Evolutionary conservation across 2,113 vertebrate genomes (phyloP), one percentile per base, ranked within the genome.

Genomic region (Cynopterus brachyotis): DNA sequence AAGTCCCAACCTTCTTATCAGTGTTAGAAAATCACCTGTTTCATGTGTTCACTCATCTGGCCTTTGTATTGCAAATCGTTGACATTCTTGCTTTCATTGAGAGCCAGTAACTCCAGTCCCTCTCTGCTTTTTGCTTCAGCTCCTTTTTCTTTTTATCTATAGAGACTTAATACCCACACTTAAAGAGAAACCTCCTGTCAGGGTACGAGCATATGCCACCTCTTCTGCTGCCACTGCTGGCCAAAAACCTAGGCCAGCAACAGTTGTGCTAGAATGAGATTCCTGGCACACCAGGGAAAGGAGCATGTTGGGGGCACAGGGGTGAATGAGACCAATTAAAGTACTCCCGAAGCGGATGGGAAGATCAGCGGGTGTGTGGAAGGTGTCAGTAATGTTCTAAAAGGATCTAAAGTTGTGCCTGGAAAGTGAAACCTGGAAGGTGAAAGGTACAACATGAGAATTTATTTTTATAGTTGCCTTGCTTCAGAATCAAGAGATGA

Each of bases 391-490:
- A 66, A 45, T 66, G 53, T 82, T 96, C 66, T 94, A 62, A 75
- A 35, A 17, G 10, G 30, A 92, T 66, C 72, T 86, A n/a, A 91
- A 92, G 30, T 50, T 24, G 62, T 78, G 89, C 37, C 62, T 93
- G 89, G 67, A 60, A 89, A 69, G 45, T 78, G 28, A 82, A 88
- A 80, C 91, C 95, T 93, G 88, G 91, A 96, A 73, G 83, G 92
- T 81, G 60, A 96, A 93, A 93, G 37, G 76, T 81, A 50, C 9
- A 70, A 94, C 60, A 80, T 83, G 78, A 90, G 73, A 79, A 95
- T 96, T 98, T 94, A 92, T 95, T 97, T 88, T 96, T 96, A 97
- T 17, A 78, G 9, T 92, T 96, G 64, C 96, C 70, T 89, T 98
- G 75, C 62, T 94, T 96, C 40, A 85, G 81, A 95, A 86, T 72